Conservation (phyloP, 2,797 vertebrate species). For the Sarcophilus harrisii region DNA sequence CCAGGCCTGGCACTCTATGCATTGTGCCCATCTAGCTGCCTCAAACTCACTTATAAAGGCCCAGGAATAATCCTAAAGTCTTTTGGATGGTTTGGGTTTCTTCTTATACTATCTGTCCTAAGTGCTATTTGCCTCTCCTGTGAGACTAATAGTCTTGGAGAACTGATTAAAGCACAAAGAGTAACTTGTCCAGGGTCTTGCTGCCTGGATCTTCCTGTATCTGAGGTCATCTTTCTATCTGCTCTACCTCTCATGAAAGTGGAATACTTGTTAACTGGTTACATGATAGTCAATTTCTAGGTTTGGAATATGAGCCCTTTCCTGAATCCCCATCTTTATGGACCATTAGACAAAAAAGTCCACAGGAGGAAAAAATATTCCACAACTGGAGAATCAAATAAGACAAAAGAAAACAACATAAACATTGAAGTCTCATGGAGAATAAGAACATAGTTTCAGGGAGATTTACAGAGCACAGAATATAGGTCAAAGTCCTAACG, state of each 20-base stretch:
- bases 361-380: background rate
- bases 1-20: background rate
- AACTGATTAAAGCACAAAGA: background rate
- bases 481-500: background rate
- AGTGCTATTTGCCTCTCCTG: background rate
- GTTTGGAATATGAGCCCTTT: background rate
- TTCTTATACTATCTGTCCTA: background rate
- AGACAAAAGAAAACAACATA: slow-evolving; percentile 26
- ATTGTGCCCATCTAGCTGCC: background rate
- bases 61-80: background rate
- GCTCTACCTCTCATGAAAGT: background rate
- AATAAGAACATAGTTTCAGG: slow-evolving; percentile 29
- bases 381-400: background rate
- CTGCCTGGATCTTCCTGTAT: background rate
- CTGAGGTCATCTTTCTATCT: background rate
- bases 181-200: background rate
- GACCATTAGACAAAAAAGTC: background rate
- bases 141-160: background rate
- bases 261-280: background rate
- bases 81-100: background rate
- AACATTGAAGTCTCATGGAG: background rate
- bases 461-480: background rate
- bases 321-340: background rate
- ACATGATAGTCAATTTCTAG: background rate
- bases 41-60: background rate